Base-by-base conservation (phyloP, 2,888 invertebrate genomes). In the Notocelia uddmanniana region DNA sequence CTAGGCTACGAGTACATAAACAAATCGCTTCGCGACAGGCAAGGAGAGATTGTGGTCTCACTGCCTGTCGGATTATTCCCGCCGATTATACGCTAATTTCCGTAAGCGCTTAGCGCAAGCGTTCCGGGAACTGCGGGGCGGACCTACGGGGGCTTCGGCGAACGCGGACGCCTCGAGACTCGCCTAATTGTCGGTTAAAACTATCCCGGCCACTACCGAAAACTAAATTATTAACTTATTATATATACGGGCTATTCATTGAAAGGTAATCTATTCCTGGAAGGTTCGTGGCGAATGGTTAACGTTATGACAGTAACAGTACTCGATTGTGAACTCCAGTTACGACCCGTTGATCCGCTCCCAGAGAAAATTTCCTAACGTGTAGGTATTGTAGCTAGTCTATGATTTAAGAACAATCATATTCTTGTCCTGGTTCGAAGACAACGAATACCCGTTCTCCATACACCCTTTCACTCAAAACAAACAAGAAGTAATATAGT, bases 401-500 rank as follows among this genome's bases (percentile, higher is more conserved):
- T 45, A 45, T 45, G n/a, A 45, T 50, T 59, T 50, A 50, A 18
- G 11, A 62, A n/a, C 26, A 62, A 50, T 62, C 21, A 15, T 15
- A 11, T 67, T 48, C 48, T 50, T 26, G 50, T 68, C 50, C n/a
- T 37, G 13, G 18, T 18, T 57, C 19, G 26, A 26, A 50, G 59
- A 66, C 58, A 64, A 58, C 50, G 18, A 19, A 34, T 21, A 13
- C 55, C 64, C 50, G 64, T 70, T 70, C 52, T 31, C 41, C 34
- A 58, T 45, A 54, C 45, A 54, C 52, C 59, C 50, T 48, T 10
- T 52, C 52, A 71, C 45, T 21, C 66, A 60, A 45, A 45, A 54
- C 54, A 52, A 41, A 60, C 45, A 59, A 59, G 64, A 69, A 57
- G 69, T 60, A 66, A 59, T 80, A 80, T 79, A 79, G 78, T 79